Evolutionary conservation across 2,797 vertebrate genomes (phyloP).

Genomic region (Tiaroga cobitis): DNA sequence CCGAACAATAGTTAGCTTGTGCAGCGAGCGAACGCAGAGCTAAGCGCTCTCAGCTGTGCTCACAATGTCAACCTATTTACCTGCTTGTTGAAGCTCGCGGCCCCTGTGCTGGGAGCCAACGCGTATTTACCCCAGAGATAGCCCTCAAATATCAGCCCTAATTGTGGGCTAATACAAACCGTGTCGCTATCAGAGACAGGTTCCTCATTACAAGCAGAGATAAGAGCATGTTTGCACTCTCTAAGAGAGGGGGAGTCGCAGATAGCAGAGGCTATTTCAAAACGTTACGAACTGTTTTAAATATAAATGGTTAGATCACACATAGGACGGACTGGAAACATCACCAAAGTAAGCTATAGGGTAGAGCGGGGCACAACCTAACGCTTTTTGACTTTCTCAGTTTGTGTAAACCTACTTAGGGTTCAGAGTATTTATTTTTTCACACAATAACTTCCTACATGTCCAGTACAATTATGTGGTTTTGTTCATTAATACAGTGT

Average conservation of each 20-base stretch:
- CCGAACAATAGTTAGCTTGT: constrained; percentile 76
- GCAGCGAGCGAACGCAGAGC: constrained; percentile 67
- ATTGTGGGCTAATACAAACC: constrained; percentile 70
- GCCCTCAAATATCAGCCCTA: constrained; percentile 72
- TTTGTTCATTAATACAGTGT: no score
- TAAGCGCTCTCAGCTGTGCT: constrained; percentile 87
- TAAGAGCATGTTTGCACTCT: constrained; percentile 45
- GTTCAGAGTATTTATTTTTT: no score
- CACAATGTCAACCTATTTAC: constrained; percentile 77
- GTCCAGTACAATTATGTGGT: no score
- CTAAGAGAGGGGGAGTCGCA: background rate
- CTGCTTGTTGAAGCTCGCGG: constrained; percentile 64
- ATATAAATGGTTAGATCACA: constrained; percentile 12
- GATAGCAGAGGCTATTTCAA: background rate
- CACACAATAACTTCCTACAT: no score
- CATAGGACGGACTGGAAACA: background rate
- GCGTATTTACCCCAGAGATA: constrained; percentile 71
- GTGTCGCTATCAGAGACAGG: constrained; percentile 62
- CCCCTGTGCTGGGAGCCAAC: constrained; percentile 65
- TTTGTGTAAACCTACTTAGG: no score
- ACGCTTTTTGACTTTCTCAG: no score
- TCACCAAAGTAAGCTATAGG: no score
- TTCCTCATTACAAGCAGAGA: constrained; percentile 56
- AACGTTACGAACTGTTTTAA: constrained; percentile 21
- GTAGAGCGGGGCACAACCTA: no score